phyloP scores from a whole-genome alignment of 2,888 invertebrate species.

The Leptodirus hochenwartii region DNA sequence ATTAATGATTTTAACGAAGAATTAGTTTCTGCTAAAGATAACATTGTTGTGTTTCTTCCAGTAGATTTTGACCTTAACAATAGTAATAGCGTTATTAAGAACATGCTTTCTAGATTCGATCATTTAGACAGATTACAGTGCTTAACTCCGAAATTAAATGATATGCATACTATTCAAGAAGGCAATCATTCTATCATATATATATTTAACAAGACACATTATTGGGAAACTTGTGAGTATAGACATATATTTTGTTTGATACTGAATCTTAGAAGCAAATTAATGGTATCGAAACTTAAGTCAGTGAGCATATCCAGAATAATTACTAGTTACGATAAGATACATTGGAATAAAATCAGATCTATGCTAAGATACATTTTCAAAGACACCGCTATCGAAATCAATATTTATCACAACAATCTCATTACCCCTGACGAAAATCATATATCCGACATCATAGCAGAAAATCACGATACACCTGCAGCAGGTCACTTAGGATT shows the following conservation, averaged over 20 bases:
- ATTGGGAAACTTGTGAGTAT: slow-evolving; percentile 8
- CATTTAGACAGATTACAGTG: too few relatives aligned
- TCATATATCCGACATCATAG: slow-evolving; percentile 7
- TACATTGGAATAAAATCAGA: slow-evolving; percentile 8
- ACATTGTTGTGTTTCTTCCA: too few relatives aligned
- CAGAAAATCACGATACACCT: slow-evolving; percentile 12
- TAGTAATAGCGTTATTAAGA: too few relatives aligned
- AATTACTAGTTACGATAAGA: slow-evolving; percentile 3
- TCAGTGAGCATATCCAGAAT: slow-evolving; percentile 5
- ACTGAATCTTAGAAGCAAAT: slow-evolving; percentile 5
- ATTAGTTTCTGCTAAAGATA: too few relatives aligned
- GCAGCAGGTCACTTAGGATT: slow-evolving; percentile 13
- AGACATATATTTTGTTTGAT: slow-evolving; percentile 8
- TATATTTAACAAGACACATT: slow-evolving; percentile 5
- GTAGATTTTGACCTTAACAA: too few relatives aligned
- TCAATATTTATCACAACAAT: slow-evolving; percentile 6
- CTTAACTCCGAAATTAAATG: too few relatives aligned
- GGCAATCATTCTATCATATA: too few relatives aligned
- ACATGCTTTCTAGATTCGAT: too few relatives aligned
- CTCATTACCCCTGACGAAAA: slow-evolving; percentile 9
- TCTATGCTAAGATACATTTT: slow-evolving; percentile 10
- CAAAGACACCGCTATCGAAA: slow-evolving; percentile 7
- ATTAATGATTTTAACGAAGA: too few relatives aligned
- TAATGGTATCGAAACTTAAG: slow-evolving; percentile 8
- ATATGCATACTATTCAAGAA: too few relatives aligned